Conservation (phyloP, 2,113 vertebrate genomes). For the Halcyon senegalensis region DNA sequence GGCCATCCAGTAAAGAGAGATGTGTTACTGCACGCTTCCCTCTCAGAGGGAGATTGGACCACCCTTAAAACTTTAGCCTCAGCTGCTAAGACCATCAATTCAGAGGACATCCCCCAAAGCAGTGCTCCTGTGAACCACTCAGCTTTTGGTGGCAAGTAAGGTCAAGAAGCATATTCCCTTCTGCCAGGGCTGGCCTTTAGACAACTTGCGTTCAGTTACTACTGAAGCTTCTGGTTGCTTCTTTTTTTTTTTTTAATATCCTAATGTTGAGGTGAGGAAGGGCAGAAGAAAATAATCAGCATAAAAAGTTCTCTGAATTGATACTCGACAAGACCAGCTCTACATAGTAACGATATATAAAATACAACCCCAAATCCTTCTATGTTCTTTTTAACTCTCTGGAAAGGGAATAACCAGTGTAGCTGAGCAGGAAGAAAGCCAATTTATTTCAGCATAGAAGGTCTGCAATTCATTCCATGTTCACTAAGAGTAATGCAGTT, state of each 20-base stretch:
- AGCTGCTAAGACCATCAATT: not conserved
- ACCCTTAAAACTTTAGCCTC: not conserved
- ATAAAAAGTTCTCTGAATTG: not conserved
- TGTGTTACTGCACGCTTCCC: not conserved
- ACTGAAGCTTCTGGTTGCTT: not conserved
- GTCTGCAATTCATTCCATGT: not conserved
- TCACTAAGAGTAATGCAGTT: constrained; percentile 15
- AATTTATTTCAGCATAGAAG: constrained; percentile 30
- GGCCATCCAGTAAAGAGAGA: not conserved
- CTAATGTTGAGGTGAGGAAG: not conserved
- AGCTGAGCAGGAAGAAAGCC: constrained; percentile 9
- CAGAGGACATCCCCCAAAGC: not conserved
- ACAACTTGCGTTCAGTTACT: not conserved
- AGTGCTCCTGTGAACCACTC: not conserved
- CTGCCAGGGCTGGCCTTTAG: not conserved
- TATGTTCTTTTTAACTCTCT: not conserved
- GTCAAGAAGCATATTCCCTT: not conserved
- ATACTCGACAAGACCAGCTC: not conserved
- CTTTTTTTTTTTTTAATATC: not conserved
- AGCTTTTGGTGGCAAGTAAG: not conserved
- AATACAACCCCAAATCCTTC: not conserved
- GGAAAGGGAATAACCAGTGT: constrained; percentile 2
- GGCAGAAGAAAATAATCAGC: not conserved
- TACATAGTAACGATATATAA: not conserved
- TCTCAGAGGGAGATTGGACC: not conserved